Base-by-base conservation (phyloP, 2,113 vertebrate genomes). In the Notarius lentiginosus region DNA sequence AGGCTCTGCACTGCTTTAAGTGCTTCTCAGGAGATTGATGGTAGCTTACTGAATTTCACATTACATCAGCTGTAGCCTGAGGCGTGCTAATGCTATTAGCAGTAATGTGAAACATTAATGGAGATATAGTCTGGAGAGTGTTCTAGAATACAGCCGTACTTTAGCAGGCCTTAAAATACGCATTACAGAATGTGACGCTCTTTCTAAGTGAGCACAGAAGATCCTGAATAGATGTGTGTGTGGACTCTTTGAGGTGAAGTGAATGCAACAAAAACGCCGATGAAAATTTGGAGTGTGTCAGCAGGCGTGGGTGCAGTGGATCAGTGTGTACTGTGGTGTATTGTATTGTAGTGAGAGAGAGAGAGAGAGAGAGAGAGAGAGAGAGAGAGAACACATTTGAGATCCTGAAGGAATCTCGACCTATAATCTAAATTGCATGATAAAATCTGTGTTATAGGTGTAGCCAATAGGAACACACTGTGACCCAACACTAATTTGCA, bases 31-130 rank as follows among this genome's bases (percentile, higher is more conserved):
- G 55, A 55, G 60, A 20, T 22, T 34, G 79, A 80, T 60, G 79
- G 55, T 56, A 2, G 79, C 79, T 41, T 84, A 58, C 83, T 84
- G 83, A 60, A 73, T 55, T 84, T 73, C 83, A 58, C 83, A 73
- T 34, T 20, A 58, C 66, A 84, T 73, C 83, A 58, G 66, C 68
- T 84, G 68, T n/a, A 84, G 49, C 66, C 68, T 47, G 68, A 34
- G 30, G 83, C 20, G 51, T 58, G 51, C 68, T 84, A 84, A 84
- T 84, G 55, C 30, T 73, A 47, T 84, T 73, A 84, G 66, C 51
- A 73, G 83, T 73, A 84, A 84, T 60, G 68, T 84, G 83, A 84
- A 84, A 84, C 83, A 73, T 73, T 84, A 84, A 84, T 84, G 83
- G 66, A 24, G 83, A 73, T 27, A 47, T 24, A 66, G 60, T 27